Evolutionary conservation across 2,797 vertebrate species (phyloP).

Genomic region (Cryptoblepharus egeriae): DNA sequence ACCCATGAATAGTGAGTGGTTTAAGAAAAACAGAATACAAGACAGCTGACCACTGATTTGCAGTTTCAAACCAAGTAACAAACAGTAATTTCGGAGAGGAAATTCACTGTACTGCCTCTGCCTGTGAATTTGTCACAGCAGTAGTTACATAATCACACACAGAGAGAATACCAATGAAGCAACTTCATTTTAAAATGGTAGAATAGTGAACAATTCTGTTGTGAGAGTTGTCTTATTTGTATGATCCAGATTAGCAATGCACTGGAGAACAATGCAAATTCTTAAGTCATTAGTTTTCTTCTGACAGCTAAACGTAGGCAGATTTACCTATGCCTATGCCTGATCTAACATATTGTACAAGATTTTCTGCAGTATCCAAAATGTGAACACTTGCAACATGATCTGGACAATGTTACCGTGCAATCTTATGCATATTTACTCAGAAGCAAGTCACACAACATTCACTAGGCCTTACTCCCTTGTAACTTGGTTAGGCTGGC

Average conservation of each 20-base stretch:
- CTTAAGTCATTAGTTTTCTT: neutral
- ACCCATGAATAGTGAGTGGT: neutral
- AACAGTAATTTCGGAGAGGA: neutral
- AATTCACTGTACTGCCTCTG: neutral
- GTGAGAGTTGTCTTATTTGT: neutral
- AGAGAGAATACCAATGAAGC: neutral
- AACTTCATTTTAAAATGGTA: neutral
- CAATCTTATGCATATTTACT: too few species aligned
- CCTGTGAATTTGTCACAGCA: neutral
- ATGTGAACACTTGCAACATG: neutral
- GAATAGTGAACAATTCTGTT: neutral
- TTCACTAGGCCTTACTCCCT: too few species aligned
- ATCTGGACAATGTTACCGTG: neutral
- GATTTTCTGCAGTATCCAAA: constrained; percentile 3
- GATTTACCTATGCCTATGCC: neutral
- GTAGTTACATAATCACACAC: neutral
- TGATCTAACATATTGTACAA: neutral
- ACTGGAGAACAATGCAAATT: neutral
- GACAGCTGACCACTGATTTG: neutral
- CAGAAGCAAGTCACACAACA: too few species aligned
- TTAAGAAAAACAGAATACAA: neutral
- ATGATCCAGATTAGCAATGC: neutral
- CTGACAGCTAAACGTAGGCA: neutral
- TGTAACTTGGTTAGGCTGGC: too few species aligned
- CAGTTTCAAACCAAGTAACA: neutral